Base-by-base conservation (phyloP, 2,797 vertebrate genomes). In the Pangasius macronema region DNA sequence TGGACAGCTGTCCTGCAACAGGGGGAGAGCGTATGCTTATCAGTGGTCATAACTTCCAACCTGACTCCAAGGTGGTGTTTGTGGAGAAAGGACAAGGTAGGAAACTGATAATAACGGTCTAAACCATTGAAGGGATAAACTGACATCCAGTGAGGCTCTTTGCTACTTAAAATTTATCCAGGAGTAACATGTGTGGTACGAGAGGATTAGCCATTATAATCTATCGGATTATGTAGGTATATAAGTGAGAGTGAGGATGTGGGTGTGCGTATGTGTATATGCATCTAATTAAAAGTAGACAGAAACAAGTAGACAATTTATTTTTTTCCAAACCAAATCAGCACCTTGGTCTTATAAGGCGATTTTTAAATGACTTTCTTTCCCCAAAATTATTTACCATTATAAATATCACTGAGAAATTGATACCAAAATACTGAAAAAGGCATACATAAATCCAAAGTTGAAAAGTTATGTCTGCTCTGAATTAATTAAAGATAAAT, bases 51-150 rank as follows among this genome's bases (percentile, higher is more conserved):
- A 99, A 99, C 95, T 99, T 99, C 93, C 96, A 98, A 92, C 97
- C 95, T 70, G 98, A 99, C 94, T 99, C 98, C 93, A 99, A 99
- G 93, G 98, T 99, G 93, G 94, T 99, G 94, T 99, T 99, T 70
- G 97, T 99, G 96, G 98, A 99, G 93, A 99, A 99, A 94, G 97
- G 97, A 4, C 98, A 98, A 97, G 98, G 98, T 99, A 96, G 46
- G 85, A 59, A 20, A 67, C 5, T 36, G 20, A 59, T 57, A 39
- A 59, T 27, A 11, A 30, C 13, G 1, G 36, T 81, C 30, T 24
- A 63, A 82, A 63, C 36, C 36, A 18, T 9, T 10, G 22, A 36
- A 18, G 30, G 49, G 18, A 22, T 51, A 53, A 16, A 13, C 63
- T 51, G 42, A 75, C n/a, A 30, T 20, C 20, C 33, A 80, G 22